Percentiles rank a stretch among this genome's conserved stretches.
Conservation (phyloP, 2,797 vertebrate species). For the Oreortyx pictus region DNA sequence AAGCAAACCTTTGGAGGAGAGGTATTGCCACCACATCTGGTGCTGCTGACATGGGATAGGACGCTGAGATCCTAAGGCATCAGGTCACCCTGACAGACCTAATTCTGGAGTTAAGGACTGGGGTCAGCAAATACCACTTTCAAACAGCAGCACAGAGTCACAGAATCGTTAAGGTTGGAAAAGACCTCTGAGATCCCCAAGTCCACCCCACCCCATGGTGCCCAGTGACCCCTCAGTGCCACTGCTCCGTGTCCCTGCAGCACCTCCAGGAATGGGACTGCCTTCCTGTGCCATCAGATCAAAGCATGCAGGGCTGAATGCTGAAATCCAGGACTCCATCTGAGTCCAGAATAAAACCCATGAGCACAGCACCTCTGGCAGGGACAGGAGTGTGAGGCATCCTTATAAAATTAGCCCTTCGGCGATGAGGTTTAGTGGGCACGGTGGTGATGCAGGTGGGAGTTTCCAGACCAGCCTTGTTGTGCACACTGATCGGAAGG, state of each 20-base stretch:
- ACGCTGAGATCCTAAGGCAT: neutral
- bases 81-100: neutral
- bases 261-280: no score
- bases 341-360: neutral
- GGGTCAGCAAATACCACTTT: neutral
- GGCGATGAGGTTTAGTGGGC: neutral
- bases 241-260: no score
- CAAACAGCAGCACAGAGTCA: no score
- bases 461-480: neutral
- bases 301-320: neutral
- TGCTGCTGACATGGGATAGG: neutral
- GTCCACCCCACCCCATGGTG: no score
- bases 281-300: no score
- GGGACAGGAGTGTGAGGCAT: neutral
- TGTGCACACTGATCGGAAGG: neutral
- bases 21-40: neutral
- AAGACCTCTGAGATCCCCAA: no score
- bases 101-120: neutral
- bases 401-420: neutral
- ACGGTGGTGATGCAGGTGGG: neutral
- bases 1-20: neutral
- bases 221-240: no score
- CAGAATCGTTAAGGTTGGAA: no score
- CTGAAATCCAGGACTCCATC: neutral
- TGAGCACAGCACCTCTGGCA: rapidly evolving